Conservation (phyloP, 2,888 invertebrate genomes). For the Cataglyphis rosenhaueri region DNA sequence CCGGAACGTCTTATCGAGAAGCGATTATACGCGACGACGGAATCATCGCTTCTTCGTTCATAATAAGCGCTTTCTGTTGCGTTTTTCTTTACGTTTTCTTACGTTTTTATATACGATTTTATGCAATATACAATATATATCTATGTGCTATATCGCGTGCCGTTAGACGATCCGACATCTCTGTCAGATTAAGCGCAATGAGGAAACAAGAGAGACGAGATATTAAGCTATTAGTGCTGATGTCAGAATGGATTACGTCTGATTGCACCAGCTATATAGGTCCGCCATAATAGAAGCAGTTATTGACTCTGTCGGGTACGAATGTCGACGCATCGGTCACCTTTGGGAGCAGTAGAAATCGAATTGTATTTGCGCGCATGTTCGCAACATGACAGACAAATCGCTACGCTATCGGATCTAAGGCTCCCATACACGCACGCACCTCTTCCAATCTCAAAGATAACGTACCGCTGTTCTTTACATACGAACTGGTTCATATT, state of each 20-base stretch:
- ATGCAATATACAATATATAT: conserved; percentile 11
- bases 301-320: conserved; percentile 50
- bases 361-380: conserved; percentile 52
- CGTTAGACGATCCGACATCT: not conserved
- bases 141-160: not conserved
- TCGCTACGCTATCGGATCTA: conserved; percentile 50
- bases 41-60: conserved; percentile 4
- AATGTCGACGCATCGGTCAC: conserved; percentile 64
- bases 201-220: conserved; percentile 22
- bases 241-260: conserved; percentile 48
- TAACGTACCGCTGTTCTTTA: conserved; percentile 37
- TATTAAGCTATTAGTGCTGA: conserved; percentile 34
- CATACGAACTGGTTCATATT: conserved; percentile 39
- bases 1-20: conserved; percentile 38
- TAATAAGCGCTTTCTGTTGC: not conserved
- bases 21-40: not conserved
- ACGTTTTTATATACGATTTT: conserved; percentile 1
- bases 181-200: conserved; percentile 19
- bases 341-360: conserved; percentile 35
- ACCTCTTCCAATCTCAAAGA: conserved; percentile 29
- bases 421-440: conserved; percentile 21
- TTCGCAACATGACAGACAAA: conserved; percentile 61
- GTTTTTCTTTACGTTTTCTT: not conserved
- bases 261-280: conserved; percentile 39
- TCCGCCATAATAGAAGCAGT: conserved; percentile 55